Conservation (phyloP, 2,113 vertebrate species). For the Raphicerus campestris region DNA sequence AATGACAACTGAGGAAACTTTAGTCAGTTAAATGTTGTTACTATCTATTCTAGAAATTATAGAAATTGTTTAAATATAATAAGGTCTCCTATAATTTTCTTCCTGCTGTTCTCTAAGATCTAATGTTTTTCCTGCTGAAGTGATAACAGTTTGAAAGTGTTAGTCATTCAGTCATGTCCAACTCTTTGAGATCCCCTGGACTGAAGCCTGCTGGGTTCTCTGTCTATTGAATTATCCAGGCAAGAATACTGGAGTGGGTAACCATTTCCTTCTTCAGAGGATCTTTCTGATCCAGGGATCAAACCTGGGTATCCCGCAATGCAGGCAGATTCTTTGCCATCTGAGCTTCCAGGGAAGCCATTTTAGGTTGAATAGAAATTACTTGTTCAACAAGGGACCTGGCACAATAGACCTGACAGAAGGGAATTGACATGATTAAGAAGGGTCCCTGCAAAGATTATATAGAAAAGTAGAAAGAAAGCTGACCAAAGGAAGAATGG, state of each 20-base stretch:
- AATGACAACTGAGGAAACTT: not conserved
- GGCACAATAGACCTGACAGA: not conserved
- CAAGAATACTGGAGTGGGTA: not conserved
- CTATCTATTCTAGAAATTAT: not conserved
- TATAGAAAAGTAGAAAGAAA: not conserved
- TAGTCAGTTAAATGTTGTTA: not conserved
- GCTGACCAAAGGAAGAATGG: not conserved
- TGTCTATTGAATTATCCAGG: not conserved
- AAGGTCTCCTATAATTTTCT: not conserved
- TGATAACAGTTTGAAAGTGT: not conserved
- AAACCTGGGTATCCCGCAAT: not conserved
- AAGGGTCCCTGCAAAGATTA: fast-evolving
- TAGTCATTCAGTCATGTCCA: not conserved
- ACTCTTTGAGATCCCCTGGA: not conserved
- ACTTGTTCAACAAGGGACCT: not conserved
- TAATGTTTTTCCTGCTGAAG: not conserved
- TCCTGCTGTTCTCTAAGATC: not conserved
- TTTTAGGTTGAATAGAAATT: not conserved
- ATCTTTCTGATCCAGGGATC: not conserved
- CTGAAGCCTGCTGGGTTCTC: not conserved
- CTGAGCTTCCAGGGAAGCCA: not conserved
- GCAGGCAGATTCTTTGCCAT: not conserved
- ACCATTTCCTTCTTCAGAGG: not conserved
- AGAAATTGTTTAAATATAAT: not conserved
- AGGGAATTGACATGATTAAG: not conserved